These are phyloP conservation scores for Thelaira solivaga DNA, from an alignment of 2,888 invertebrate genomes.

Conservation along the genomic window DNA sequence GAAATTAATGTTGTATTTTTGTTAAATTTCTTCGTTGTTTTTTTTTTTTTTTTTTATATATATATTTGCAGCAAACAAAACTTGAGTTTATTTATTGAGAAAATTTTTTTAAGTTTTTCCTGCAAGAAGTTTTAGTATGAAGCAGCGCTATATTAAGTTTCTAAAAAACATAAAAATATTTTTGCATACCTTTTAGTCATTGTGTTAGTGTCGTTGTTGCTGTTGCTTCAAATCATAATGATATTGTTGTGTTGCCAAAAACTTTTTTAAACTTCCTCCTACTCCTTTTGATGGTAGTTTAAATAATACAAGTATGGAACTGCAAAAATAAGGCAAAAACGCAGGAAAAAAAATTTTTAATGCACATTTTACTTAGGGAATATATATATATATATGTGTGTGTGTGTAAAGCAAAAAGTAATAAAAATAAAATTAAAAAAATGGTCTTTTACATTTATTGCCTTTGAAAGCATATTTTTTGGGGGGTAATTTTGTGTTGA, in stretches of 20 bases:
- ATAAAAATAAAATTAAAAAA: slow-evolving; percentile 3
- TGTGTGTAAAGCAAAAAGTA: slow-evolving; percentile 1
- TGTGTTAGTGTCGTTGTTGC: slow-evolving; percentile 30
- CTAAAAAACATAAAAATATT: not conserved
- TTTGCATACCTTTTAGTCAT: slow-evolving; percentile 53
- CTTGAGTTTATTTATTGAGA: slow-evolving; percentile 51
- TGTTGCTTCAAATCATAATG: slow-evolving; percentile 57
- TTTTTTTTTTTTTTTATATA: too few relatives aligned
- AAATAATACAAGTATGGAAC: slow-evolving; percentile 31
- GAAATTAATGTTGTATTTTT: slow-evolving; percentile 55
- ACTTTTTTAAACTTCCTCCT: slow-evolving; percentile 35
- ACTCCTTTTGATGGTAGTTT: not conserved
- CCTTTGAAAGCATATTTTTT: slow-evolving; percentile 49
- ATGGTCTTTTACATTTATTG: slow-evolving; percentile 26
- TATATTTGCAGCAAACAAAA: slow-evolving; percentile 38
- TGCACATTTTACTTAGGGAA: slow-evolving; percentile 51
- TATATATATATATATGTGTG: too few relatives aligned
- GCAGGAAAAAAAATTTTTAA: slow-evolving; percentile 54
- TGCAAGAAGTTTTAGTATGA: slow-evolving; percentile 3
- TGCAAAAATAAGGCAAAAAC: not conserved
- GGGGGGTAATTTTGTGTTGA: slow-evolving; percentile 33
- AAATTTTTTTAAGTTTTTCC: slow-evolving; percentile 13
- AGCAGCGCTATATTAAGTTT: slow-evolving; percentile 38
- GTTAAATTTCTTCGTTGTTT: slow-evolving; percentile 10
- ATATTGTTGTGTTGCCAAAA: slow-evolving; percentile 63